Evolutionary conservation across 2,113 vertebrate genomes (phyloP), one percentile per base, ranked within the genome.

Genomic region (Mobula hypostoma): DNA sequence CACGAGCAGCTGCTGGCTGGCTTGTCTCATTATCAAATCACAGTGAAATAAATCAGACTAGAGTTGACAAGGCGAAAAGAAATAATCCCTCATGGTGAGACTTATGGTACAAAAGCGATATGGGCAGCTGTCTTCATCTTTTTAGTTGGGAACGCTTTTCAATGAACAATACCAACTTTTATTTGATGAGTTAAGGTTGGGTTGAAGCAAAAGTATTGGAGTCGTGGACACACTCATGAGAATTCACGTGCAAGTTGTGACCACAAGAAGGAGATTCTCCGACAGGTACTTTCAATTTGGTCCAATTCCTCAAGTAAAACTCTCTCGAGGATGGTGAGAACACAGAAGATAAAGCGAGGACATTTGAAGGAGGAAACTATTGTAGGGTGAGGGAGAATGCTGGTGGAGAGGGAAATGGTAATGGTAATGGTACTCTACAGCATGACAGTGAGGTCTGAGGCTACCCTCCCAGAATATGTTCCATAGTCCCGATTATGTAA

Each of bases 31-130:
- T 93, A 93, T 93, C 91, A 93, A 32, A 72, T 72, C 91, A 93
- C 91, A 93, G 70, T 93, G 70, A 93, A 74, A 93, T 40, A 93
- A 72, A 93, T 93, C 91, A 93, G 70, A 93, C 91, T 29, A 93
- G 72, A 93, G 68, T 74, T 93, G 91, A 93, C 91, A 74, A 93
- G 91, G 91, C 21, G 91, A 93, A 93, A 93, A 40, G 32, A 24
- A 72, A 56, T 72, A 66, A 14, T 63, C 36, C 36, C 74, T 93
- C 72, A 93, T 93, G 91, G 72, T 93, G 91, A 74, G 72, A 68
- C 36, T 74, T 74, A 21, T 93, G 91, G 36, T 74, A 93, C 91
- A 93, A 93, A 93, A 74, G 70, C 68, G 4, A 93, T 36, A 74
- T 74, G 72, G 24, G 24, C 91, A 74, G 91, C 91, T 93, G 91